Evolutionary conservation across 2,797 vertebrate genomes (phyloP), one percentile per base, ranked within the genome.

Genomic region (Atherinosoma microstoma): DNA sequence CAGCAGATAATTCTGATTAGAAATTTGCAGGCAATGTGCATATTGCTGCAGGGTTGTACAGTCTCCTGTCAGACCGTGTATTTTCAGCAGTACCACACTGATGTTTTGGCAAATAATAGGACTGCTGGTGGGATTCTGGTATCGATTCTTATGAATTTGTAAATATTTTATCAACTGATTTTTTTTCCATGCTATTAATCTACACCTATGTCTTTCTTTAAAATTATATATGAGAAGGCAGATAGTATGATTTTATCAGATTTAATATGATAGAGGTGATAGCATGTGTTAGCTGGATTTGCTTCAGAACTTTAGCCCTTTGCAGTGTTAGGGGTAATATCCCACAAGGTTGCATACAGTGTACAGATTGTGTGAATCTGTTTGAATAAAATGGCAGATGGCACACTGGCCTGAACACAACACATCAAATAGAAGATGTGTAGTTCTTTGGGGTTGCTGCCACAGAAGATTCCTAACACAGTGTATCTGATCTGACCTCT

Each of bases 401-500:
- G 29, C 11, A 38, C 56, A 58, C 38, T 13, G 51, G 27, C 29
- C 22, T 70, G 42, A 22, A 49, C 29, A 8, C 49, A 57, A 6
- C 36, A 22, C 22, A 6, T 51, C 9, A 57, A 24, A 34, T 58
- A 42, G 65, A 70, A 51, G 45, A 80, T 59, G 63, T 61, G 57
- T 9, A 58, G 65, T 34, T 45, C 32, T 58, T 84, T 47, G 69
- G 83, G 78, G 73, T 67, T 15, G 7, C 29, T n/a, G 63, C 40
- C 54, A 57, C 60, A 67, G 58, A 58, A 61, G 67, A 49, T 65
- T 70, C 10, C 6, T 78, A 71, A 49, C 72, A 49, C 67, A 60
- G 73, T 54, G 68, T 79, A 84, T 77, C 45, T 53, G 85, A 78
- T 80, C 80, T 83, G 61, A 85, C 83, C 57, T 73, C 49, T 75